phyloP scores from a whole-genome alignment of 2,113 vertebrate species.

The Parotia lawesii region DNA sequence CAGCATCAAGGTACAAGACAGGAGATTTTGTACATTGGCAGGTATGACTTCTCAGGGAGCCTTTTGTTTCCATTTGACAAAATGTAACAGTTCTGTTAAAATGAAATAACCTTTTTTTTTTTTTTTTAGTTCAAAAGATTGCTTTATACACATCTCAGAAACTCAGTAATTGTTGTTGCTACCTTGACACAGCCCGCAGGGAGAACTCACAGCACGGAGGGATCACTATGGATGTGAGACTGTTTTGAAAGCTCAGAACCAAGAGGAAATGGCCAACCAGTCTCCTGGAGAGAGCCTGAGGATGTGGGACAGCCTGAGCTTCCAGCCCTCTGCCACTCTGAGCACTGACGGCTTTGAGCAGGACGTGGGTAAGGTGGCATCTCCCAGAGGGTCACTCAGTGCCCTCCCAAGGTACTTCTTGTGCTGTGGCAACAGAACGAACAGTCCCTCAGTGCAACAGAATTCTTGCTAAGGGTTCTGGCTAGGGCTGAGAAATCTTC shows the following conservation, averaged over 20 bases:
- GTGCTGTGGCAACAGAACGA: not conserved
- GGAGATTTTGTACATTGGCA: not conserved
- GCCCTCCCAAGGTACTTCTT: not conserved
- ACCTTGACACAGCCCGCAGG: not conserved
- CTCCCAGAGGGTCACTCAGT: not conserved
- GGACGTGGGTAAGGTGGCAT: constrained; percentile 18
- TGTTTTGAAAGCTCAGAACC: not conserved
- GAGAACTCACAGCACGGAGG: not conserved
- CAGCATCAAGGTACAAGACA: not conserved
- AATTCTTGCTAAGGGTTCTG: not conserved
- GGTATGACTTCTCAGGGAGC: not conserved
- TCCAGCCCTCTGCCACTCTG: not conserved
- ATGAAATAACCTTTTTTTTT: not conserved
- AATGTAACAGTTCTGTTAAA: not conserved
- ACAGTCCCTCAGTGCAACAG: not conserved
- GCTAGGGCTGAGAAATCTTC: not conserved
- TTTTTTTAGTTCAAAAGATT: not conserved
- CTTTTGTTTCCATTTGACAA: not conserved
- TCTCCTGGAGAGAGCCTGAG: not conserved
- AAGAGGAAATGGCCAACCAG: not conserved
- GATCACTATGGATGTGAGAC: not conserved
- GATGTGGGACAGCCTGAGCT: not conserved
- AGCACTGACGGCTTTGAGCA: not conserved
- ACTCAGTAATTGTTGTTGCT: not conserved
- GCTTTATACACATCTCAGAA: not conserved